Conservation (phyloP, 2,888 invertebrate species). For the Pristionchus entomophagus region DNA sequence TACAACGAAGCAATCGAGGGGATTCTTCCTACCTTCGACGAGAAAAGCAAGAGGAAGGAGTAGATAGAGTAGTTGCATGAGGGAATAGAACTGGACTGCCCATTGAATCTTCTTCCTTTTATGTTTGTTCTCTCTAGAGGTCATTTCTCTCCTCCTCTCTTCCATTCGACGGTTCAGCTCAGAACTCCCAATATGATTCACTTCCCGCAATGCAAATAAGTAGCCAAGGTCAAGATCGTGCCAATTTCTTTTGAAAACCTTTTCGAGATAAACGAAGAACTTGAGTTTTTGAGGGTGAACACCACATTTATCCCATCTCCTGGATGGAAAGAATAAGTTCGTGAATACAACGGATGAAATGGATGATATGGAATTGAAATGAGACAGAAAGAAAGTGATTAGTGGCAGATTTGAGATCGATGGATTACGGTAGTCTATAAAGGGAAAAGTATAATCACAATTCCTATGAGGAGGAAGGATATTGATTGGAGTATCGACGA, state of each 20-base stretch:
- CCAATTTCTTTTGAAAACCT: conserved; percentile 17
- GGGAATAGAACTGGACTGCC: conserved; percentile 31
- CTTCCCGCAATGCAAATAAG: not conserved
- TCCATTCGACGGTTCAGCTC: conserved; percentile 13
- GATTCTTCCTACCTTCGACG: not conserved
- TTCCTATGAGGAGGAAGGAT: not conserved
- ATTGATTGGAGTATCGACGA: conserved; percentile 69
- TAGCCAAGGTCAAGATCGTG: conserved; percentile 32
- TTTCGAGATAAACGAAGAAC: conserved; percentile 1
- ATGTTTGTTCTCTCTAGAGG: conserved; percentile 36
- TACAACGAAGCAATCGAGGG: conserved; percentile 37
- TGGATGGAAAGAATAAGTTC: not conserved
- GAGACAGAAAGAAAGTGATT: not conserved
- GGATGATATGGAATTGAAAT: conserved; percentile 4
- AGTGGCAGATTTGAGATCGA: conserved; percentile 25
- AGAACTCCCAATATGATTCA: conserved; percentile 6
- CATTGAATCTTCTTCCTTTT: conserved; percentile 15
- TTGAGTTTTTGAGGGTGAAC: not conserved
- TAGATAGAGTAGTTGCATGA: not conserved
- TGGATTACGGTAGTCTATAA: conserved; percentile 4
- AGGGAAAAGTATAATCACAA: conserved; percentile 17
- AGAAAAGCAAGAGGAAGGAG: not conserved
- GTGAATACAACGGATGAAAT: not conserved
- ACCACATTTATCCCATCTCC: not conserved
- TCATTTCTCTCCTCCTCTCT: conserved; percentile 1